Conservation (phyloP, 2,113 vertebrate species). For the Hipposideros armiger region DNA sequence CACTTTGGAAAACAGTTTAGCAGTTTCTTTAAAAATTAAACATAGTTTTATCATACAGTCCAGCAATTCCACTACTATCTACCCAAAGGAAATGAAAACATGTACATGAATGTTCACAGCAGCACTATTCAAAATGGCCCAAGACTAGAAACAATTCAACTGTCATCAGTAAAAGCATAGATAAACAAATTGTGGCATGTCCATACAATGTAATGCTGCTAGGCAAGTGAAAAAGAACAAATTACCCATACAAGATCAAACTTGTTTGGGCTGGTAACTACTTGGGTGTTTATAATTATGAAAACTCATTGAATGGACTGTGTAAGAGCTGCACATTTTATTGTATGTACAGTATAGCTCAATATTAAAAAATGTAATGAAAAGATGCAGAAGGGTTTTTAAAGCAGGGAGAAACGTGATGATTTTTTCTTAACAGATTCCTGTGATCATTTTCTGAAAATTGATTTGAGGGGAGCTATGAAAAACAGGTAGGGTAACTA, state of each 20-base stretch:
- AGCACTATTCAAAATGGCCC: not conserved
- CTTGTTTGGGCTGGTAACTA: not conserved
- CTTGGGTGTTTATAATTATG: not conserved
- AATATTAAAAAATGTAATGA: not conserved
- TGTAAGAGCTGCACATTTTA: not conserved
- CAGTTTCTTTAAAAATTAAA: conserved; percentile 39
- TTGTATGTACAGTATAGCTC: not conserved
- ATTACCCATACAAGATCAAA: not conserved
- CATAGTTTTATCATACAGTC: not conserved
- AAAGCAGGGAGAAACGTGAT: not conserved
- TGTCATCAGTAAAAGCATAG: not conserved
- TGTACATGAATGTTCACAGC: not conserved
- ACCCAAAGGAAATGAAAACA: not conserved
- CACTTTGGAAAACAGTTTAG: not conserved
- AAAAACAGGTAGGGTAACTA: not conserved
- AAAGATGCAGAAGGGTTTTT: not conserved
- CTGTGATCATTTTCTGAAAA: not conserved
- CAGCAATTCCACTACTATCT: not conserved
- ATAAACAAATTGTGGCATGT: not conserved
- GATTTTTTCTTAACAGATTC: conserved; percentile 31
- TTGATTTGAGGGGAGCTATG: not conserved
- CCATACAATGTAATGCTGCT: not conserved
- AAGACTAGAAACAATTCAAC: not conserved
- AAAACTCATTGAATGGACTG: not conserved
- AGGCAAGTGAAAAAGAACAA: not conserved